Conservation (phyloP, 2,797 vertebrate genomes). For the Antennarius maculatus region DNA sequence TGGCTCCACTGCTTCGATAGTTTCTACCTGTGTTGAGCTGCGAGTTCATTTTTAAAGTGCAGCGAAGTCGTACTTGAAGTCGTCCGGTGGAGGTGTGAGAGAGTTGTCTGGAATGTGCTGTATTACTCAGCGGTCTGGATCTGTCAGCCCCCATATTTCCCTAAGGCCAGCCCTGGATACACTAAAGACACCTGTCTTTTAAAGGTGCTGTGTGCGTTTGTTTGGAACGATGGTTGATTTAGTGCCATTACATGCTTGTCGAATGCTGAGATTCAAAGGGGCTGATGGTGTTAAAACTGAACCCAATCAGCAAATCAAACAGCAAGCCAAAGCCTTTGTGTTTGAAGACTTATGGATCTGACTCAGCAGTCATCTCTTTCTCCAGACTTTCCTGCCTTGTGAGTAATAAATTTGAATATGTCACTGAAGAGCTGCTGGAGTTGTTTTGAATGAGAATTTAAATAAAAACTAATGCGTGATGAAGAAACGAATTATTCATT, state of each 20-base stretch:
- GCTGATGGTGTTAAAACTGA: neutral
- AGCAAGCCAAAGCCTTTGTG: neutral
- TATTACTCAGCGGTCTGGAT: conserved; percentile 26
- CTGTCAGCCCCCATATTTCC: conserved; percentile 46
- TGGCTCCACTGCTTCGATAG: neutral
- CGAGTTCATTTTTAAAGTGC: conserved; percentile 19
- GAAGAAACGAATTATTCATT: neutral
- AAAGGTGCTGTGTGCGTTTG: neutral
- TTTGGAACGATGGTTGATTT: too few relatives aligned
- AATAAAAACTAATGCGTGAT: conserved; percentile 34
- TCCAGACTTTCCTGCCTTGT: neutral
- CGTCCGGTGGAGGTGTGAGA: conserved; percentile 44
- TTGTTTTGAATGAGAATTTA: conserved; percentile 31
- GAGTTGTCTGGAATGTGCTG: conserved; percentile 56
- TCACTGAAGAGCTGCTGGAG: conserved; percentile 22
- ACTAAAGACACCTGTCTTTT: conserved; percentile 45
- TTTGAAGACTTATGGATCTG: neutral
- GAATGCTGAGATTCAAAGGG: neutral
- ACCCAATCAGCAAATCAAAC: too few relatives aligned
- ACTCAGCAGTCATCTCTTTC: neutral
- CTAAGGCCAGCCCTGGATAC: conserved; percentile 37
- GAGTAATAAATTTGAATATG: conserved; percentile 35
- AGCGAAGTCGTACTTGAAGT: conserved; percentile 16
- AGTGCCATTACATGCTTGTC: neutral
- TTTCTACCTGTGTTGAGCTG: conserved; percentile 25